Percentiles rank a stretch among this genome's conserved stretches.
phyloP scores from a whole-genome alignment of 2,113 vertebrate genomes.

The Oncorhynchus masou region DNA sequence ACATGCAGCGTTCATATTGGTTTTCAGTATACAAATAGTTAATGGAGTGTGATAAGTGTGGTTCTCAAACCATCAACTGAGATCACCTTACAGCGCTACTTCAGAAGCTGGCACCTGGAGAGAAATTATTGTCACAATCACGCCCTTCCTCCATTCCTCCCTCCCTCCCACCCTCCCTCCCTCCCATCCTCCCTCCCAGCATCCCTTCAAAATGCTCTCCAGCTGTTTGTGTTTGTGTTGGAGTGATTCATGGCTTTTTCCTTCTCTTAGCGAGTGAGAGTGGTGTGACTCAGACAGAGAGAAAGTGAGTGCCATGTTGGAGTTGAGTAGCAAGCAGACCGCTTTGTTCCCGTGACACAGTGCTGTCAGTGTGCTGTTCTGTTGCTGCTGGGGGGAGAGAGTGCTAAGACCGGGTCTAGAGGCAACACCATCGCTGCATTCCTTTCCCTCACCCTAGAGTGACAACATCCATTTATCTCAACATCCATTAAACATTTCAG shows the following conservation, averaged over 20 bases:
- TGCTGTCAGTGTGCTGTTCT: neutral
- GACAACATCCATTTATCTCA: constrained; percentile 54
- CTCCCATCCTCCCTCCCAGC: no score
- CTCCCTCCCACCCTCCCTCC: neutral
- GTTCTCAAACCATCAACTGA: neutral
- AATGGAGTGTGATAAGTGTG: neutral
- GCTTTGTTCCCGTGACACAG: constrained; percentile 61
- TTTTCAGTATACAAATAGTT: no score
- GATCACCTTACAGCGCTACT: neutral
- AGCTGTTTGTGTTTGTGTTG: constrained; percentile 15
- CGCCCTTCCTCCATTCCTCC: neutral
- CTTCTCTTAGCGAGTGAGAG: constrained; percentile 22
- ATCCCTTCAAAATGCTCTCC: constrained; percentile 12
- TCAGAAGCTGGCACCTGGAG: neutral
- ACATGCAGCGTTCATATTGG: no score
- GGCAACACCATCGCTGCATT: constrained; percentile 44
- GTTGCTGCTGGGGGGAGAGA: constrained; percentile 51
- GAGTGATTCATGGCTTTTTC: constrained; percentile 40
- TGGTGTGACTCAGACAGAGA: constrained; percentile 45
- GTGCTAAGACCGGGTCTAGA: constrained; percentile 51
- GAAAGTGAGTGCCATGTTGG: constrained; percentile 11
- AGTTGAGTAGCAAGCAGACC: constrained; percentile 30
- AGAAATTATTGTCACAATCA: neutral
- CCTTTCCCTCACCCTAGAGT: constrained; percentile 4
- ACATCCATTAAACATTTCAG: constrained; percentile 39